Evolutionary conservation across 2,113 vertebrate genomes (phyloP).

Genomic region (Cichladusa arquata): DNA sequence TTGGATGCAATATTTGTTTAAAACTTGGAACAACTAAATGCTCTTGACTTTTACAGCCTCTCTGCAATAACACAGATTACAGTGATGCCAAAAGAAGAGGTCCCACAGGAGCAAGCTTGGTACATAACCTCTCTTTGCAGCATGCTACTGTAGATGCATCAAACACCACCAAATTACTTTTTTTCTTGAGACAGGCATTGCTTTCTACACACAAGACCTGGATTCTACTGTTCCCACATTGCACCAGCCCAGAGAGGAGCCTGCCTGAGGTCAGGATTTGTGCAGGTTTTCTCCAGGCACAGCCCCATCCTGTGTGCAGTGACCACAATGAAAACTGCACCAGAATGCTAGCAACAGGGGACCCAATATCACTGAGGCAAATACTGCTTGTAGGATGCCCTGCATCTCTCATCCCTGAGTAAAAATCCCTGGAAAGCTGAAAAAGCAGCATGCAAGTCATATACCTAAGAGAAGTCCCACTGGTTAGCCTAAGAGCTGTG

Average conservation of each 20-base stretch:
- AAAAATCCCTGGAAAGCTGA: not conserved
- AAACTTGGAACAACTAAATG: not conserved
- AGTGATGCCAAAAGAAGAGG: not conserved
- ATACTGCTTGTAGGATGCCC: not conserved
- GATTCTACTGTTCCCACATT: not conserved
- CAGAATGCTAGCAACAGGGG: accelerated
- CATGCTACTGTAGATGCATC: not conserved
- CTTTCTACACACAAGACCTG: not conserved
- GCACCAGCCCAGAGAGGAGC: not conserved
- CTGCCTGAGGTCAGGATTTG: accelerated
- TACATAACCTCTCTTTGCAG: not conserved
- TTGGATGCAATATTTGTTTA: slow-evolving; percentile 26
- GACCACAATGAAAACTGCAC: not conserved
- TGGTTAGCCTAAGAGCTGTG: not conserved
- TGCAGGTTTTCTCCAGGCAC: not conserved
- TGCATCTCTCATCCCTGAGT: not conserved
- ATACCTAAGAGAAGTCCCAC: not conserved
- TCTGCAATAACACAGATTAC: not conserved
- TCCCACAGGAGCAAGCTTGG: not conserved
- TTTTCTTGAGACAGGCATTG: not conserved
- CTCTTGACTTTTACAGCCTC: not conserved
- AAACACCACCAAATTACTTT: not conserved
- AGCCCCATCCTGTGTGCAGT: not conserved
- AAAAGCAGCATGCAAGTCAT: not conserved
- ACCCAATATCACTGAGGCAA: not conserved